Base-by-base conservation (phyloP, 2,888 invertebrate genomes). In the Drosophila villosipedis region DNA sequence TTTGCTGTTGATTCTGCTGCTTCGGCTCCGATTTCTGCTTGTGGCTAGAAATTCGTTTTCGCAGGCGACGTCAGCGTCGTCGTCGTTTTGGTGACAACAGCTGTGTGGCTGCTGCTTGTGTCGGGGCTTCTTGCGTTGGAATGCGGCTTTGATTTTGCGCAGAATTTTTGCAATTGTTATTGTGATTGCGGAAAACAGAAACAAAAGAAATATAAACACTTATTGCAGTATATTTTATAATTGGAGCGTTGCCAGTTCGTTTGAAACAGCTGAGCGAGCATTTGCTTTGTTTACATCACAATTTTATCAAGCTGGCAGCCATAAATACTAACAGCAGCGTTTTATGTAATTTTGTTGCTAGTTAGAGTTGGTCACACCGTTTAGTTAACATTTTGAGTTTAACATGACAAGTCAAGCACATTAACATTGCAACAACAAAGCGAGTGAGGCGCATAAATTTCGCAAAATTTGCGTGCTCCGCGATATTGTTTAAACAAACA, bases 91-190 rank as follows among this genome's bases (percentile, higher is more conserved):
- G 50, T 55, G 25, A 55, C 67, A 64, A 55, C 61, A 68, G 72
- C 64, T 64, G 43, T 39, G 59, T 28, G 43, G 70, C 50, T 68
- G 76, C 19, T 72, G 76, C 63, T 78, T 73, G 31, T 80, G 78
- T 73, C 92, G 91, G 37, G 89, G 85, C 84, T 93, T 92, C 81
- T 91, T 92, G 67, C 92, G 92, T 74, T 90, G 91, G 61, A 93
- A 83, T 35, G 87, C 81, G 54, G 91, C 72, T 87, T 90, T 92
- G 25, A 93, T 84, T 92, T 92, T 93, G 69, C 93, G 93, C 79
- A 93, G 86, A 92, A 93, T 93, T 84, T 92, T 93, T 91, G 85
- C 82, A 75, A 43, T 65, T 55, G 30, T 67, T 43, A 16, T 16
- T n/a, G 25, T 39, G 30, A 35, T 30, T 30, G 4, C 35, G 25